Evolutionary conservation across 2,888 invertebrate species (phyloP).

Genomic region (Parnassius apollo): DNA sequence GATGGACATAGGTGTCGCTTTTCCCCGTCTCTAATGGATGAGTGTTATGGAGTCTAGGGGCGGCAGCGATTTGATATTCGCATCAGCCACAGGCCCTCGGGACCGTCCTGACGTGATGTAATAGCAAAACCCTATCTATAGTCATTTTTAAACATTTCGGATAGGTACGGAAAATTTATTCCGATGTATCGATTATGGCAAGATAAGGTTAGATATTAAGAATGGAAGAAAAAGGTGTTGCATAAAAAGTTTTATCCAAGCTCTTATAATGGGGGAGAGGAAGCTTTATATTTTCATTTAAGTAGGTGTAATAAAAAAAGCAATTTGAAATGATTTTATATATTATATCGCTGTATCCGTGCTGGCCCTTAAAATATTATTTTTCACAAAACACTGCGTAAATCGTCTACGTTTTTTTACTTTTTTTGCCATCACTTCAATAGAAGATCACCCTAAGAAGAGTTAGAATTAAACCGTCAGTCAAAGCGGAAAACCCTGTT

Average conservation of each 20-base stretch:
- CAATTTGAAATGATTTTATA: too few relatives aligned
- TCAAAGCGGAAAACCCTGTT: conserved; percentile 78
- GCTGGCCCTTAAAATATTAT: too few relatives aligned
- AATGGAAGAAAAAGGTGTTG: conserved; percentile 13
- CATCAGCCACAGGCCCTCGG: conserved; percentile 64
- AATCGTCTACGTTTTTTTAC: conserved; percentile 5
- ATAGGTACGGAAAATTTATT: conserved; percentile 49
- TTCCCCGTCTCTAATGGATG: conserved; percentile 67
- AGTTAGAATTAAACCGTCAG: conserved; percentile 77
- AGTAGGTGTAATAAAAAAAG: too few relatives aligned
- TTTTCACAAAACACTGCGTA: conserved; percentile 2
- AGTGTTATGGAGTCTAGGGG: conserved; percentile 71
- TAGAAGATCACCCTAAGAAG: conserved; percentile 51
- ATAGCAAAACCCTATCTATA: conserved; percentile 55
- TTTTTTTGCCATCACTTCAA: conserved; percentile 10
- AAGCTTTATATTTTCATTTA: too few relatives aligned
- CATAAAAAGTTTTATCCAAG: too few relatives aligned
- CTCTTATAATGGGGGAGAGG: too few relatives aligned
- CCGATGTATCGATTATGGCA: conserved; percentile 45
- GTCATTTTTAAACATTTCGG: conserved; percentile 56
- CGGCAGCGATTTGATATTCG: conserved; percentile 76
- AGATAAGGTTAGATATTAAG: conserved; percentile 27
- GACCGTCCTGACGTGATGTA: conserved; percentile 66
- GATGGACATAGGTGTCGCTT: conserved; percentile 58
- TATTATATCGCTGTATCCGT: too few relatives aligned